Percentiles rank a stretch among this genome's conserved stretches.
phyloP scores from a whole-genome alignment of 2,797 vertebrate species.

The Gallirallus australis region DNA sequence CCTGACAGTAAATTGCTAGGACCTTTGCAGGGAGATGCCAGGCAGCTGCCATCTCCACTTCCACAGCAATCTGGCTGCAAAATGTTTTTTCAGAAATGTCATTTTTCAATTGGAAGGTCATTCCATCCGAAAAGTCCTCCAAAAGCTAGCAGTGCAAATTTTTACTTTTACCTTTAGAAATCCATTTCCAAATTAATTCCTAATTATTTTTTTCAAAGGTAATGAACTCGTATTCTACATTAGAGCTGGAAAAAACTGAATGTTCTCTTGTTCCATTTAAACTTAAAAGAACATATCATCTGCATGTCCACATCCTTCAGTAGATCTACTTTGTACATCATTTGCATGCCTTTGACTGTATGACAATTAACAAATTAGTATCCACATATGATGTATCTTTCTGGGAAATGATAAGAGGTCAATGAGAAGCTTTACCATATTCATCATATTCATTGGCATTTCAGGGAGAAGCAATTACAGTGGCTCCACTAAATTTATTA shows the following conservation, averaged over 20 bases:
- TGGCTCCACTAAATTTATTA: constrained; percentile 35
- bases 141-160: neutral
- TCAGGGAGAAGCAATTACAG: neutral
- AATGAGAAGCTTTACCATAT: constrained; percentile 9
- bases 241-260: neutral
- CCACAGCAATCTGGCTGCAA: neutral
- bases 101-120: neutral
- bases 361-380: constrained; percentile 36
- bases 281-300: neutral
- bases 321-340: neutral
- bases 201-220: neutral
- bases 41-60: neutral
- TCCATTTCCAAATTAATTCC: neutral
- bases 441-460: constrained; percentile 12
- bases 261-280: neutral
- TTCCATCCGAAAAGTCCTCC: neutral
- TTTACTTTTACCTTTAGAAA: neutral
- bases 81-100: neutral
- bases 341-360: constrained; percentile 1
- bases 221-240: neutral
- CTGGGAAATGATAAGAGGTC: neutral
- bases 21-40: neutral
- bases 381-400: neutral
- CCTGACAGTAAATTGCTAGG: neutral
- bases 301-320: neutral